Base-by-base conservation (phyloP, 2,888 invertebrate species). In the Orchesellides sinensis region DNA sequence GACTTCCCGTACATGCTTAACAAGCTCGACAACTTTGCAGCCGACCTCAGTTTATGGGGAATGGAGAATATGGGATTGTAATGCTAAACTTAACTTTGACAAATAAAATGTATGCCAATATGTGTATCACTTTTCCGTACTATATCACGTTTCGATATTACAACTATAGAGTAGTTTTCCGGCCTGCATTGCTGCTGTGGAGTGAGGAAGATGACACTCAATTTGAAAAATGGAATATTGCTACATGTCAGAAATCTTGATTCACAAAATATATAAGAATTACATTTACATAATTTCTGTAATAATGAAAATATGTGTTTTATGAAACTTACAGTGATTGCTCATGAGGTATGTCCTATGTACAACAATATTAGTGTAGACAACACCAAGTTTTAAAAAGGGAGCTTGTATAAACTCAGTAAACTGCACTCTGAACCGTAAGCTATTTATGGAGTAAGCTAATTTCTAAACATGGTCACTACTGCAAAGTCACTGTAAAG, bases 151-250 rank as follows among this genome's bases (percentile, higher is more conserved):
- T n/a, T n/a, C n/a, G n/a, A n/a, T n/a, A n/a, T n/a, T n/a, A n/a
- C n/a, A n/a, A n/a, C n/a, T n/a, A n/a, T n/a, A n/a, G n/a, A n/a
- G n/a, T n/a, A n/a, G n/a, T n/a, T n/a, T n/a, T n/a, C n/a, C n/a
- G n/a, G n/a, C n/a, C n/a, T n/a, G n/a, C n/a, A 75, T 61, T 61
- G 23, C 10, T 86, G 79, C 61, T 86, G 4, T 83, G 73, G 75
- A 29, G 35, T 40, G 75, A 79, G 32, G 82, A 82, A 1, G 86
- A 83, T 47, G 83, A 77, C 12, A 86, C 86, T 3, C 70, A 61
- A 10, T 83, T 79, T 56, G 84, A 86, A 19, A 69, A 81, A 75
- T 85, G 83, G 83, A 56, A 79, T 40, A 70, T 52, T 21, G 78
- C 84, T 12, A 70, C 83, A 45, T 6, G 5, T 12, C n/a, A 14